Conservation (phyloP, 2,113 vertebrate species). For the Paracanthobrama guichenoti region DNA sequence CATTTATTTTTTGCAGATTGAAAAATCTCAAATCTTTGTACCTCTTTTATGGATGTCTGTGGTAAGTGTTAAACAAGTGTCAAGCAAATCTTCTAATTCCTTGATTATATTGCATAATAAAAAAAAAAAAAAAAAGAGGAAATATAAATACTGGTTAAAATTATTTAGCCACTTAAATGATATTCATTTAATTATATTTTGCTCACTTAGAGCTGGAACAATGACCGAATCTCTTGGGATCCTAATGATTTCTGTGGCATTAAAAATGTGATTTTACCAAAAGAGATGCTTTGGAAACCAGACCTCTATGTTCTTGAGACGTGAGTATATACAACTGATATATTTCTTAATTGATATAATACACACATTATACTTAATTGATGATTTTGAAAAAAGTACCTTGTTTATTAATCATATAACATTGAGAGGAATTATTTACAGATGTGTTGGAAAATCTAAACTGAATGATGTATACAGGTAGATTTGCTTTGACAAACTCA, state of each 20-base stretch:
- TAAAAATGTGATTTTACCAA: slow-evolving; percentile 37
- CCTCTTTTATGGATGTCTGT: slow-evolving; percentile 25
- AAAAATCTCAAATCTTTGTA: slow-evolving; percentile 51
- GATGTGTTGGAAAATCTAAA: background rate
- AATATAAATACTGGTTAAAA: no score
- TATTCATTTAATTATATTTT: background rate
- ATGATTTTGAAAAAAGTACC: background rate
- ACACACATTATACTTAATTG: background rate
- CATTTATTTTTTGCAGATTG: slow-evolving; percentile 24
- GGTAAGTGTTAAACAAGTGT: slow-evolving; percentile 23
- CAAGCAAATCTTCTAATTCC: background rate
- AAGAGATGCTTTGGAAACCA: slow-evolving; percentile 50
- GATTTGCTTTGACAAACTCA: background rate
- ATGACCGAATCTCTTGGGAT: slow-evolving; percentile 51
- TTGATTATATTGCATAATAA: background rate
- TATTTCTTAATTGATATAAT: background rate
- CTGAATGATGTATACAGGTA: background rate
- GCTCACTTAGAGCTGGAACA: slow-evolving; percentile 44
- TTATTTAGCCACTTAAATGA: background rate
- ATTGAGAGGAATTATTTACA: background rate
- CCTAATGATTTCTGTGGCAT: slow-evolving; percentile 54
- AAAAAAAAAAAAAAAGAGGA: slow-evolving; percentile 2
- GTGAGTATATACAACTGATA: slow-evolving; percentile 37
- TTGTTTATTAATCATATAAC: background rate
- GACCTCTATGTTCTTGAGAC: slow-evolving; percentile 42